Conservation (phyloP, 2,113 vertebrate genomes). For the Siniperca knerii region DNA sequence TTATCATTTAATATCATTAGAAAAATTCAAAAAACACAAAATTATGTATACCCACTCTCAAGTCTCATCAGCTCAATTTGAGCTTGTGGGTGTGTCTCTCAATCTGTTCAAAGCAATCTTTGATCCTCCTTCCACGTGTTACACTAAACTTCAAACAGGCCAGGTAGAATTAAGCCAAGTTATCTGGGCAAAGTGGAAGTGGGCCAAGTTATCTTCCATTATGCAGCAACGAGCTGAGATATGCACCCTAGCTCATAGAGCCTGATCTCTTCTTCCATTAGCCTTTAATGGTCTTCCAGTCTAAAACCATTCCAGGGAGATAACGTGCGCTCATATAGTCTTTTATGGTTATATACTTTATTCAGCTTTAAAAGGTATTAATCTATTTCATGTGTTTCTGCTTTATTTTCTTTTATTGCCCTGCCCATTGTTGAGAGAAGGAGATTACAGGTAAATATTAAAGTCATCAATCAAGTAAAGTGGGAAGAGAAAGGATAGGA, state of each 20-base stretch:
- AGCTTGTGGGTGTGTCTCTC: background rate
- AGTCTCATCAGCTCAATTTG: conserved; percentile 17
- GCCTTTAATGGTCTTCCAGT: conserved; percentile 67
- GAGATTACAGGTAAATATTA: conserved; percentile 73
- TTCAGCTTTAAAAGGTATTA: conserved; percentile 65
- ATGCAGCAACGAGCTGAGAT: conserved; percentile 43
- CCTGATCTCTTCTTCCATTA: conserved; percentile 66
- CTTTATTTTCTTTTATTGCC: conserved; percentile 49
- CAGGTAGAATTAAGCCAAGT: conserved; percentile 55
- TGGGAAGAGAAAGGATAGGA: conserved; percentile 21
- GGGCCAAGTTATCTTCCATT: conserved; percentile 66
- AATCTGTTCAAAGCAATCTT: conserved; percentile 45
- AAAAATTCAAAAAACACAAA: background rate
- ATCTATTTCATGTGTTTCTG: conserved; percentile 65
- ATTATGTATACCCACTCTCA: background rate
- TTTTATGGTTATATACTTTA: conserved; percentile 63
- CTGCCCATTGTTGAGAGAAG: conserved; percentile 31
- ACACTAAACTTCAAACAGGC: conserved; percentile 46
- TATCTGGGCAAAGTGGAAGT: conserved; percentile 60
- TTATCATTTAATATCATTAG: background rate
- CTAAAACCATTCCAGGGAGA: conserved; percentile 57
- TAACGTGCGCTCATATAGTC: conserved; percentile 48
- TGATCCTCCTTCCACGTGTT: conserved; percentile 30
- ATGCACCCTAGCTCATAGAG: conserved; percentile 45
- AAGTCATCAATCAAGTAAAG: conserved; percentile 76